Base-by-base conservation (phyloP, 30 jellyfish, hydroid and myxozoan genomes). In the Aurelia aurita complex sp. Pacific region DNA sequence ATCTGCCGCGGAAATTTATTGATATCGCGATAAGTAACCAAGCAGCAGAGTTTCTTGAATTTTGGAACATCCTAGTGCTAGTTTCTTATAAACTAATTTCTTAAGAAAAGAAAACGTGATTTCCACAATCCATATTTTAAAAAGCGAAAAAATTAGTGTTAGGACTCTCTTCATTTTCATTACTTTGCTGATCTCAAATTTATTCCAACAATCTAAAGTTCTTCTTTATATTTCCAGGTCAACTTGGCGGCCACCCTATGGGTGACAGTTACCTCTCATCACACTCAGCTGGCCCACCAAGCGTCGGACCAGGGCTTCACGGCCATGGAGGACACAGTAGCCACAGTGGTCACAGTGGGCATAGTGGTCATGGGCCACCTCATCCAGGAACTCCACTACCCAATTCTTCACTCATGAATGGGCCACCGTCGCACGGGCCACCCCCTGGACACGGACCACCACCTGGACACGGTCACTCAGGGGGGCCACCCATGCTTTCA, bases 231-330 rank as follows among this genome's bases (percentile, higher is more conserved):
- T 32, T 54, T 64, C 14, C 59, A 77, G 88, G 88, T 61, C 88
- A 60, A 64, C 88, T 77, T 33, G 78, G 88, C 16, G 78, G 88
- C 12, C 88, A 77, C 54, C 88, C 51, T 4, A 9, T 77, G 23
- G 40, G 40, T 7, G 88, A 77, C 64, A 54, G 88, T 12, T 77
- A 77, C 68, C 35, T 77, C 78, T 64, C 88, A 35, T 77, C 88
- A 35, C 88, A 60, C 16, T 65, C 88, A 35, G 76, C 88, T 17
- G 88, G 88, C n/a, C 88, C 88, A 18, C 88, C 88, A 5, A 77
- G 88, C 32, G 78, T 77, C 38, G 84, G 84, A 12, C 69, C 71
- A 50, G 81, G 29, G n/a, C 75, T 54, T 9, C 74, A 54, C 32
- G 85, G 60, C 62, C 88, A 77, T 51, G 88, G 78, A 17, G 78